phyloP scores from a whole-genome alignment of 2,113 vertebrate species.

The Tragelaphus strepsiceros region DNA sequence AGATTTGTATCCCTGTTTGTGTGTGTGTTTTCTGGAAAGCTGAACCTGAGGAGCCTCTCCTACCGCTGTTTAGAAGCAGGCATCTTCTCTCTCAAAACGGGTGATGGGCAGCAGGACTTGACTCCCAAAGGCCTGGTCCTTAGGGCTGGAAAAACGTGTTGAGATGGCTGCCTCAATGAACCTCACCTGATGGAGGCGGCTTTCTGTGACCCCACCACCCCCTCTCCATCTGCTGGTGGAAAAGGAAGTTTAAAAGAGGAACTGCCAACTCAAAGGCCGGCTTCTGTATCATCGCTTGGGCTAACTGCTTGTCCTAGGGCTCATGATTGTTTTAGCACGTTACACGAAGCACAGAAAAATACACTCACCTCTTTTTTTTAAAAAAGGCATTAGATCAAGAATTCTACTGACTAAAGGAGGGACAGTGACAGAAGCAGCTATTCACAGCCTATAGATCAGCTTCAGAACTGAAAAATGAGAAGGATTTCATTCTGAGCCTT shows the following conservation, averaged over 20 bases:
- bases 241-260: not conserved
- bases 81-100: not conserved
- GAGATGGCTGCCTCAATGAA: not conserved
- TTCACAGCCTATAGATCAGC: too few species aligned
- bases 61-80: not conserved
- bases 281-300: not conserved
- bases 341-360: not conserved
- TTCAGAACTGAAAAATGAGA: not conserved
- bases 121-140: not conserved
- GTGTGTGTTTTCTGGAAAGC: not conserved
- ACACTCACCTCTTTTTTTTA: not conserved
- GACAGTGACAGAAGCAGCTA: not conserved
- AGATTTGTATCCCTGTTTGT: not conserved
- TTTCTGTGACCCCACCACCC: not conserved
- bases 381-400: not conserved
- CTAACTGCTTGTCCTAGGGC: not conserved
- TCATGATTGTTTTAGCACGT: not conserved
- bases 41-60: not conserved
- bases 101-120: not conserved
- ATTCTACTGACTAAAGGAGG: not conserved
- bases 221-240: rapidly evolving
- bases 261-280: not conserved
- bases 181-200: not conserved
- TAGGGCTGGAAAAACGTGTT: not conserved
- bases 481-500: not conserved